Evolutionary conservation across 2,113 vertebrate species (phyloP), one percentile per base, ranked within the genome.

Genomic region (Hydrochoerus hydrochaeris): DNA sequence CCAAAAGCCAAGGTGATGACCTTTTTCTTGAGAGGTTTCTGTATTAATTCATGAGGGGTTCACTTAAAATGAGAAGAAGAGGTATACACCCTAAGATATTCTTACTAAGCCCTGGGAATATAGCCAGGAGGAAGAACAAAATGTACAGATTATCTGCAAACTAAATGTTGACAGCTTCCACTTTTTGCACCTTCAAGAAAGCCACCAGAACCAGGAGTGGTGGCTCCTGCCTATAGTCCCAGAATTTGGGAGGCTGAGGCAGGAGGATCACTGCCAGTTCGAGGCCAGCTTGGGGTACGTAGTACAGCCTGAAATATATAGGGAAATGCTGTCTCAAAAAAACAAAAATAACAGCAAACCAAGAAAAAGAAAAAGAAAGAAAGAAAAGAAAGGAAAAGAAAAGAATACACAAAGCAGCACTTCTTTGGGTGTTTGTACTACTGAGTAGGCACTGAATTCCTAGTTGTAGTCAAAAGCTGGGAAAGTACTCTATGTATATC

Each of bases 31-130:
- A 94, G 57, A 91, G 0, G 0, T 30, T 13, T 52, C 0, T 81
- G 20, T 46, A 62, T 88, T 82, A 67, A 13, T 46, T 52, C 85
- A 85, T 38, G 22, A 80, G 20, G 2, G 10, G 58, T 20, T 32
- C 44, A 67, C 32, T 95, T 82, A 77, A 94, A 95, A 4, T 17
- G 9, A 28, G 60, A 87, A 67, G 52, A 82, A 41, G 82, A 13
- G 26, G 12, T 49, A 17, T 32, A 11, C 35, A 17, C 52, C 52
- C 24, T 93, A 77, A 20, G 49, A 20, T 19, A 69, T 80, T 75
- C 41, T 96, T 85, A 85, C n/a, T 69, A 78, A 91, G 46, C 60
- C 85, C 85, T 90, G 49, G 54, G 26, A 80, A 57, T 11, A 80
- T 9, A 26, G 22, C 46, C 41, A 62, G 38, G 83, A n/a, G 11